Base-by-base conservation (phyloP, 2,113 vertebrate genomes). In the Eonycteris spelaea region DNA sequence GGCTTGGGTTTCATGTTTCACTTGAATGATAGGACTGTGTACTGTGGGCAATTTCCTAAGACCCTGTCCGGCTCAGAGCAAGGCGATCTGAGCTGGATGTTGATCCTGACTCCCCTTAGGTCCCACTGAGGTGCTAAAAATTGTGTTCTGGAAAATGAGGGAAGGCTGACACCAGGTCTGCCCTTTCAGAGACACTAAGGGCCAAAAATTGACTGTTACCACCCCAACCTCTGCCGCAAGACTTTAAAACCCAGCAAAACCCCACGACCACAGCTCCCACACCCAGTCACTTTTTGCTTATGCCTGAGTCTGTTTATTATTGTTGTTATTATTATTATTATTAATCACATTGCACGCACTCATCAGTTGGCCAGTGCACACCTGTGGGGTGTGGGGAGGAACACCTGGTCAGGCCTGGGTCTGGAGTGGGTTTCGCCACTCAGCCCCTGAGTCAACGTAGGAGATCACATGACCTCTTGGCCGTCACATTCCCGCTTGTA, bases 81-180 rank as follows among this genome's bases (percentile, higher is more conserved):
- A 95, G 94, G 92, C 96, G 70, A 90, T 55, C 68, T 70, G 91
- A 94, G 61, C 93, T 26, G 24, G 73, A 8, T 11, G 19, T 18
- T 22, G 45, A 79, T 68, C 57, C 74, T 12, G 7, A 43, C 80
- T 79, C 26, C 59, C 13, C n/a, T 38, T 26, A 13, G 0, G 19
- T 33, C 85, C 61, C 61, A 63, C 70, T 61, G 61, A 93, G 82
- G 80, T 45, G 70, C 65, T 79, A 79, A 96, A 75, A 70, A 70
- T 45, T 88, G 59, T 77, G 86, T 59, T 30, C 80, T 94, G 75
- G 79, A 92, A 94, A 94, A 53, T 40, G 57, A 8, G 26, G 38
- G 55, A 61, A 65, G 85, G 51, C 35, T 8, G 15, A 14, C 79
- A 13, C 7, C 1, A 1, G 63, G 65, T 40, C 28, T 33, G 35